Evolutionary conservation across 2,797 vertebrate species (phyloP).

Genomic region (Agapornis canus): DNA sequence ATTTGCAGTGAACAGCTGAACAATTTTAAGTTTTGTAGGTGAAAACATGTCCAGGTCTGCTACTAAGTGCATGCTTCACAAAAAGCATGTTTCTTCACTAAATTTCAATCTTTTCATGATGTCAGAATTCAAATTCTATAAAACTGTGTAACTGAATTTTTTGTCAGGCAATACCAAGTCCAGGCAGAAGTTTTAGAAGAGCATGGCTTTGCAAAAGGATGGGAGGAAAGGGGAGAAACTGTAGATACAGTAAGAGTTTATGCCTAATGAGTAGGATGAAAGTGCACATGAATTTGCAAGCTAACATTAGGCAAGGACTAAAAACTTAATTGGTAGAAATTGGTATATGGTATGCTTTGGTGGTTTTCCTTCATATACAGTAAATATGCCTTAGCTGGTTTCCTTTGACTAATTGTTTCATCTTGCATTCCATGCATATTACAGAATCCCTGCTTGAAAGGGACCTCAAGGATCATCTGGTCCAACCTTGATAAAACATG

Average conservation of each 20-base stretch:
- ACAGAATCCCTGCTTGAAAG: neutral
- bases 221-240: neutral
- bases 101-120: neutral
- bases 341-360: neutral
- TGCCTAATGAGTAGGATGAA: neutral
- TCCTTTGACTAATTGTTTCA: neutral
- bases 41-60: neutral
- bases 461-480: neutral
- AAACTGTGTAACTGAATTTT: neutral
- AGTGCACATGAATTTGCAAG: neutral
- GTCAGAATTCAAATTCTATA: neutral
- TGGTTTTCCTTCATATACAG: neutral
- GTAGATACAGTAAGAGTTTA: neutral
- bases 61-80: neutral
- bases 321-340: neutral
- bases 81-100: neutral
- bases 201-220: neutral
- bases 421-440: neutral
- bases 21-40: neutral
- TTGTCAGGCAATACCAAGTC: neutral
- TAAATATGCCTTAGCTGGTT: neutral
- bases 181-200: neutral
- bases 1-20: neutral
- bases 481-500: neutral
- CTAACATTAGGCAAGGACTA: neutral